A percentile compares a stretch with the other conserved stretches of the same genome.
Conservation (phyloP, 2,888 invertebrate genomes). For the Zhengitettix transpicula region DNA sequence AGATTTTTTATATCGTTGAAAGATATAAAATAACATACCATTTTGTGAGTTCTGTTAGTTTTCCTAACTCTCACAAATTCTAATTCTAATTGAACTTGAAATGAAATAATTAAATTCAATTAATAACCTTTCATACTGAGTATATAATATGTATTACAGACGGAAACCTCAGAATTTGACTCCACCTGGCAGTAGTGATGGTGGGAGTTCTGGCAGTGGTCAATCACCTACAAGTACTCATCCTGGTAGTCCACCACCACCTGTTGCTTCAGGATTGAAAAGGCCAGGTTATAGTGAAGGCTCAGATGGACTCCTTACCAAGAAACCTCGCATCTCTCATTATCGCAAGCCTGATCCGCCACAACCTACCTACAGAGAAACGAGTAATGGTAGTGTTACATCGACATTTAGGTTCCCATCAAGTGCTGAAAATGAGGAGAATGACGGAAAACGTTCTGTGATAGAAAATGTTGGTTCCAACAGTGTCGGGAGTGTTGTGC, state of each 20-base stretch:
- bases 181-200: slow-evolving; percentile 73
- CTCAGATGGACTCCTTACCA: slow-evolving; percentile 39
- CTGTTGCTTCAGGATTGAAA: slow-evolving; percentile 21
- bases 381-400: slow-evolving; percentile 4
- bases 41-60: no score
- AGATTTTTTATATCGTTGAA: no score
- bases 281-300: slow-evolving; percentile 45
- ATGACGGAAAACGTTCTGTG: slow-evolving; percentile 3
- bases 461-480: slow-evolving; percentile 4
- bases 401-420: no score
- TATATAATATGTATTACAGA: slow-evolving; percentile 26
- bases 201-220: slow-evolving; percentile 51
- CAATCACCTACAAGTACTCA: slow-evolving; percentile 62
- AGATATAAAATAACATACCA: no score
- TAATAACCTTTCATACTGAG: no score
- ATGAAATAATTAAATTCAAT: no score
- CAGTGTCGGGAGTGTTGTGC: neutral
- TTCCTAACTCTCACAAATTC: no score
- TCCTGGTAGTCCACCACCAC: slow-evolving; percentile 52
- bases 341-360: slow-evolving; percentile 39
- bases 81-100: no score
- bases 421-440: slow-evolving; percentile 1
- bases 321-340: slow-evolving; percentile 78
- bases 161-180: slow-evolving; percentile 84
- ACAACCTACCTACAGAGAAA: slow-evolving; percentile 10